Percentiles rank a stretch among this genome's conserved stretches.
Conservation (phyloP, 2,113 vertebrate species). For the Gavialis gangeticus region DNA sequence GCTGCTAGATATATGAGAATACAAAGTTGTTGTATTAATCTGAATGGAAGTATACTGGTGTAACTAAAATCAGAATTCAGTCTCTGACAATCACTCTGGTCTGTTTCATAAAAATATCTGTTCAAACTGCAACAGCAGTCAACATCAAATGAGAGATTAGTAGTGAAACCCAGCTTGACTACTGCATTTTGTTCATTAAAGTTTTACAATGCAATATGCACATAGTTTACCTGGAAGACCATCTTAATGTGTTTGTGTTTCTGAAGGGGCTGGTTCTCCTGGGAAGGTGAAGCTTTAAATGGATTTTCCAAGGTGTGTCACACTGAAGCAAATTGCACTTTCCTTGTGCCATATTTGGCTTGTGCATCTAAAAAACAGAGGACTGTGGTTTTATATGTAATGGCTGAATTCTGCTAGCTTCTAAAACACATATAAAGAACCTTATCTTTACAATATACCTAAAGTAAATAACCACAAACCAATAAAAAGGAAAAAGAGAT, state of each 20-base stretch:
- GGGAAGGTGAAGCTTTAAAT: background rate
- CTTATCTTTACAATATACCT: background rate
- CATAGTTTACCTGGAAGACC: background rate
- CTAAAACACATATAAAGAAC: background rate
- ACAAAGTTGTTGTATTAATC: no score
- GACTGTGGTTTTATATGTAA: background rate
- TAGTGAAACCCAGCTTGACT: background rate
- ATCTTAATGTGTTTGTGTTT: background rate
- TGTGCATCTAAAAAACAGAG: background rate
- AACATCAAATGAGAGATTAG: background rate
- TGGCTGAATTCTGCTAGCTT: background rate
- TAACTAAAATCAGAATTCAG: background rate
- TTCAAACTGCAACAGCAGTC: background rate
- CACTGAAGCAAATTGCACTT: background rate
- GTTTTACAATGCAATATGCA: background rate
- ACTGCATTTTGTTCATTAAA: background rate
- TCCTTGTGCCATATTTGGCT: background rate
- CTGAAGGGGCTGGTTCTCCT: background rate
- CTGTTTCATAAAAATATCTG: accelerated
- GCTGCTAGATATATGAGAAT: no score
- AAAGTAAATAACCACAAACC: background rate
- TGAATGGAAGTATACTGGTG: background rate
- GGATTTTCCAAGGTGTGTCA: background rate
- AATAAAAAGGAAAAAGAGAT: background rate
- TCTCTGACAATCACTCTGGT: background rate